Percentiles rank a stretch among this genome's conserved stretches.
Conservation (phyloP, 2,888 invertebrate species). For the Volucella bombylans region DNA sequence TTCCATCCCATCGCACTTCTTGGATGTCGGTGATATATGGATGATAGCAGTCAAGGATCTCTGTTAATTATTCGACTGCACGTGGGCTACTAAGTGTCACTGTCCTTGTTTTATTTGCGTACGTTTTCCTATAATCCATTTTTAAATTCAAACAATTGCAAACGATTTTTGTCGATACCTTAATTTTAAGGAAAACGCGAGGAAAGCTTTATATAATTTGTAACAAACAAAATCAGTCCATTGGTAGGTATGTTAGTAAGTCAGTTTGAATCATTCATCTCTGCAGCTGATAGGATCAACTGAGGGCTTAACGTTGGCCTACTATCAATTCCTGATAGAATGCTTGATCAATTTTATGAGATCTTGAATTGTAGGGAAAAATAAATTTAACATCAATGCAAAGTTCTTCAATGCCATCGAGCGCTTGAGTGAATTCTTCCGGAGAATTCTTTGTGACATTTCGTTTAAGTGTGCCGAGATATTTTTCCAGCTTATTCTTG, state of each 20-base stretch:
- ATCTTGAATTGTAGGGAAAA: conserved; percentile 77
- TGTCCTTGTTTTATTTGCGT: no score
- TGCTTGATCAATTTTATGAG: conserved; percentile 81
- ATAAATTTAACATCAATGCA: conserved; percentile 81
- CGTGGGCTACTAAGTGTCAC: no score
- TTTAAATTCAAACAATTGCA: conserved; percentile 37
- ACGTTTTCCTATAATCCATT: neutral
- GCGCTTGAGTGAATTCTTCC: conserved; percentile 80
- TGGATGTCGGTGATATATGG: no score
- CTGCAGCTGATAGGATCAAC: conserved; percentile 57
- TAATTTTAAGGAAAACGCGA: conserved; percentile 20
- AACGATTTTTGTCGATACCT: conserved; percentile 12
- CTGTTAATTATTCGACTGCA: no score
- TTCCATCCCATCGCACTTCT: no score
- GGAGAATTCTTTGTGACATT: conserved; percentile 78
- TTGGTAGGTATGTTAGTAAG: conserved; percentile 5
- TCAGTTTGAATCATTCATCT: conserved; percentile 40
- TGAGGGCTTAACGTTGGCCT: conserved; percentile 21
- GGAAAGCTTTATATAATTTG: conserved; percentile 18
- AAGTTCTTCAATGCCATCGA: conserved; percentile 83
- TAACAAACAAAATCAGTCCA: conserved; percentile 60
- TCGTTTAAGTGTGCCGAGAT: conserved; percentile 80
- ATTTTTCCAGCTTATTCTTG: no score
- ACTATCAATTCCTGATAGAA: conserved; percentile 76
- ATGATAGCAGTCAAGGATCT: no score